Conservation (phyloP, 2,888 invertebrate species). For the Plagodis pulveraria region DNA sequence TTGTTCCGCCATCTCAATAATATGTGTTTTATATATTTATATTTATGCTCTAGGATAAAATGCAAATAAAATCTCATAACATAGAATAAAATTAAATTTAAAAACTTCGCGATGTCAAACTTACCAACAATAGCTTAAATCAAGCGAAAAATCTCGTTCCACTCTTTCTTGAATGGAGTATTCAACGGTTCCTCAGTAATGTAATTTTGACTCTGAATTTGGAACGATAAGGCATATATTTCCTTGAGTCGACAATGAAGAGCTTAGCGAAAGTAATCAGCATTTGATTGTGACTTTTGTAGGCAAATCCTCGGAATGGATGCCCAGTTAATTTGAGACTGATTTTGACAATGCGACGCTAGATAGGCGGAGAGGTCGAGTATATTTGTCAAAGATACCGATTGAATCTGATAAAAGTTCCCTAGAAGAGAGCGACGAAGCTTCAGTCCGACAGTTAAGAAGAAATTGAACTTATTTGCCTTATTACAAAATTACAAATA, state of each 20-base stretch:
- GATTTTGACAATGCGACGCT: slow-evolving; percentile 42
- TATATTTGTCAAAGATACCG: slow-evolving; percentile 8
- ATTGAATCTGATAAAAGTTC: slow-evolving; percentile 6
- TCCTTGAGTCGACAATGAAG: slow-evolving; percentile 29
- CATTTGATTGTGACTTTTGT: slow-evolving; percentile 55
- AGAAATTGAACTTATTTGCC: not conserved
- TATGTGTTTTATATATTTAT: too few relatives aligned
- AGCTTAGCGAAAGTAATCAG: slow-evolving; percentile 40
- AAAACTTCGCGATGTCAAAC: slow-evolving; percentile 7
- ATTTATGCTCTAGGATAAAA: too few relatives aligned
- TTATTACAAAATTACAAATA: too few relatives aligned
- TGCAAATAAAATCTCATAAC: too few relatives aligned
- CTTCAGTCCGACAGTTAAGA: not conserved
- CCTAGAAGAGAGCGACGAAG: not conserved
- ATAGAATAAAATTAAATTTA: too few relatives aligned
- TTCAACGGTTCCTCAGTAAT: slow-evolving; percentile 30
- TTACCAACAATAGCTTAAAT: slow-evolving; percentile 43
- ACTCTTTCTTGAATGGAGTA: slow-evolving; percentile 34
- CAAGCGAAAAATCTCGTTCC: slow-evolving; percentile 37
- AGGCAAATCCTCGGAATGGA: slow-evolving; percentile 46
- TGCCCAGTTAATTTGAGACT: slow-evolving; percentile 52
- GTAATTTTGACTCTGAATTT: slow-evolving; percentile 40
- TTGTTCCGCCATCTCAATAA: too few relatives aligned
- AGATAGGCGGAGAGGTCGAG: slow-evolving; percentile 17
- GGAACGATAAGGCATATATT: slow-evolving; percentile 39